These are phyloP conservation scores for Heptranchias perlo DNA, from an alignment of 2,113 vertebrate species.

Conservation along the genomic window DNA sequence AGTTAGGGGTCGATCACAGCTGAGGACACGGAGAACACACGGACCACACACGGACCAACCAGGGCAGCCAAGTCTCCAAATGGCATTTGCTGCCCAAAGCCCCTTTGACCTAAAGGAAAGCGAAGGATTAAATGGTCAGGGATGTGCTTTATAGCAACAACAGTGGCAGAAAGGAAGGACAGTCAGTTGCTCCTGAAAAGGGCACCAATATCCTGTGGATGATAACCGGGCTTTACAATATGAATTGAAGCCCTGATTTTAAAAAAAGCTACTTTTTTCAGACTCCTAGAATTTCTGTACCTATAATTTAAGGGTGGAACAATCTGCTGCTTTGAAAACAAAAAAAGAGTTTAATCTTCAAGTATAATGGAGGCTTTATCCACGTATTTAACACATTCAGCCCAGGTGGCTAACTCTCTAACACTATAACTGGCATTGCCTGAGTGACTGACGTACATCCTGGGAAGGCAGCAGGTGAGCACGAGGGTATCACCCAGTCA, in stretches of 20 bases:
- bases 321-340: not conserved
- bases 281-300: not conserved
- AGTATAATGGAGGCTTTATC: not conserved
- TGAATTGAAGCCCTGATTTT: not conserved
- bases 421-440: conserved; percentile 3
- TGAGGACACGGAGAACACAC: not conserved
- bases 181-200: not conserved
- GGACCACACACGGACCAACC: not conserved
- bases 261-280: not conserved
- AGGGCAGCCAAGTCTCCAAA: not conserved
- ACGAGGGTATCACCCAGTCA: not conserved
- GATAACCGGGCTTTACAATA: not conserved
- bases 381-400: not conserved
- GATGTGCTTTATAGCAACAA: not conserved
- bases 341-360: not conserved
- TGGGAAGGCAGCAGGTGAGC: not conserved
- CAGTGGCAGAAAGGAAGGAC: not conserved
- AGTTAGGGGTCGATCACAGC: not conserved
- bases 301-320: not conserved
- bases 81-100: not conserved
- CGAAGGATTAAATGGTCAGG: not conserved
- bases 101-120: not conserved
- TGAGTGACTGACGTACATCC: not conserved
- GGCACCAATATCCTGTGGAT: not conserved
- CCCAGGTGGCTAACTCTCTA: not conserved